Evolutionary conservation across 2,797 vertebrate species (phyloP).

Genomic region (Mus caroli): DNA sequence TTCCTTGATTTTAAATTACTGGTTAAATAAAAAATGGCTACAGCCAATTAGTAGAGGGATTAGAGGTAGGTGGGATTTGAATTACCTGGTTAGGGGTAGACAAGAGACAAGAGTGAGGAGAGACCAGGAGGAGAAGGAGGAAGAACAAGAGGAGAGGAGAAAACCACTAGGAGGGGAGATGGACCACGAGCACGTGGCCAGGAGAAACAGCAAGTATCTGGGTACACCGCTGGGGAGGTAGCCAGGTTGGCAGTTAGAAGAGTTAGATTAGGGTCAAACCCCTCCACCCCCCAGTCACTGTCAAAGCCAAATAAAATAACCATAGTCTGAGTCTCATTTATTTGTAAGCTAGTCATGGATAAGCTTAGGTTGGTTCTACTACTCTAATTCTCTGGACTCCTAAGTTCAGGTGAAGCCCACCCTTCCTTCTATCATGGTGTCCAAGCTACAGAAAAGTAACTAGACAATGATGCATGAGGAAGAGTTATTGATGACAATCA

Average conservation of each 20-base stretch:
- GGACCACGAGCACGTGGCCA: not conserved
- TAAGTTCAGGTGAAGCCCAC: not conserved
- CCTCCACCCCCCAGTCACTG: not conserved
- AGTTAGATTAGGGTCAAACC: not conserved
- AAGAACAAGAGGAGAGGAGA: not conserved
- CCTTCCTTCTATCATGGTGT: not conserved
- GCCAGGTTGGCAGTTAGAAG: not conserved
- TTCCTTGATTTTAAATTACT: not conserved
- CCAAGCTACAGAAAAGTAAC: not conserved
- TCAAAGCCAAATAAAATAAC: not conserved
- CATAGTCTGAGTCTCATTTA: not conserved
- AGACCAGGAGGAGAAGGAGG: not conserved
- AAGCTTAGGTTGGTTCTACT: not conserved
- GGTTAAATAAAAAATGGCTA: not conserved
- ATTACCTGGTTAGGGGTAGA: not conserved
- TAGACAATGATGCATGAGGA: not conserved
- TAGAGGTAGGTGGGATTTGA: not conserved
- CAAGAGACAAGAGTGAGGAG: not conserved
- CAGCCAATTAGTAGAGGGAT: not conserved
- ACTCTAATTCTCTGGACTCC: not conserved
- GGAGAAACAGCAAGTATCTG: not conserved
- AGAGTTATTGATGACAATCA: slow-evolving; percentile 39
- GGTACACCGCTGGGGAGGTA: not conserved
- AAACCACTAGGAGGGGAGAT: not conserved
- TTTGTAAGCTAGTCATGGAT: not conserved